Percentiles rank a stretch among this genome's conserved stretches.
These are phyloP conservation scores for Carassius auratus DNA, from an alignment of 2,113 vertebrate genomes.

Conservation along the genomic window DNA sequence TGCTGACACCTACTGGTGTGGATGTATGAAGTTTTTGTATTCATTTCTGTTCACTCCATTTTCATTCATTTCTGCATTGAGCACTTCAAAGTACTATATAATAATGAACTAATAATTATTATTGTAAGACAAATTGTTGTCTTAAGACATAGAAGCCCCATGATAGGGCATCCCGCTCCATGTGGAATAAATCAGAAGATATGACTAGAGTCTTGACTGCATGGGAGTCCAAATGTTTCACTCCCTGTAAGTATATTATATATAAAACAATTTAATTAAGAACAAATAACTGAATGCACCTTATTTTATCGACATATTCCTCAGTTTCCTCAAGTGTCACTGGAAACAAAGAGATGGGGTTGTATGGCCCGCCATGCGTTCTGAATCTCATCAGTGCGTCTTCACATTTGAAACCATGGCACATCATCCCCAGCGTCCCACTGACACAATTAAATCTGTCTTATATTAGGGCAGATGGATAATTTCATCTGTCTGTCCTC, in stretches of 20 bases:
- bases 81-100: not conserved
- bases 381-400: not conserved
- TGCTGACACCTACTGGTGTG: not conserved
- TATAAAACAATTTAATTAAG: not conserved
- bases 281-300: not conserved
- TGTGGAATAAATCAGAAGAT: not conserved
- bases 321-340: not conserved
- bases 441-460: slow-evolving; percentile 70
- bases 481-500: slow-evolving; percentile 21
- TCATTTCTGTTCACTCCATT: not conserved
- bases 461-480: slow-evolving; percentile 61
- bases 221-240: not conserved
- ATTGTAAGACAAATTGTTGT: not conserved
- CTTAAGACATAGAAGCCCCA: not conserved
- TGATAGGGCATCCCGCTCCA: not conserved
- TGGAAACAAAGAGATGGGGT: slow-evolving; percentile 10
- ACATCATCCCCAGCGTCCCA: slow-evolving; percentile 57
- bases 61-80: not conserved
- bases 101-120: slow-evolving; percentile 4
- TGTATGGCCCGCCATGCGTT: not conserved
- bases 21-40: not conserved
- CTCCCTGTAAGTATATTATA: no score
- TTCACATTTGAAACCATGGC: slow-evolving; percentile 29
- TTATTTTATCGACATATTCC: not conserved
- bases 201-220: not conserved